Conservation (phyloP, 2,888 invertebrate genomes). For the Leucophora obtusa region DNA sequence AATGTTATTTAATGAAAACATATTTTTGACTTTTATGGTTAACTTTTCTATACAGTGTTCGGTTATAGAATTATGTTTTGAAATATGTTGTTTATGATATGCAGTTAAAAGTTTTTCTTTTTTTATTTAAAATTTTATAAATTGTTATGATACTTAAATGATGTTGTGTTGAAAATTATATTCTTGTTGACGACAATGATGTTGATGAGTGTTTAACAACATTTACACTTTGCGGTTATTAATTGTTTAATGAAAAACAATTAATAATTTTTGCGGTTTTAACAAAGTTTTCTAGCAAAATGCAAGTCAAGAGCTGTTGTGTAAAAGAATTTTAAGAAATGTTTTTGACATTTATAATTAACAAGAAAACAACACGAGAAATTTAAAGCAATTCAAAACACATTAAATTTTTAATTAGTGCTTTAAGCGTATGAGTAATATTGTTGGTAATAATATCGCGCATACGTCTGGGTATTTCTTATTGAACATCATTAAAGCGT, state of each 20-base stretch:
- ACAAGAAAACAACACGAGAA: not conserved
- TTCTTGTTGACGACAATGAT: constrained; percentile 8
- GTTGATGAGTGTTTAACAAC: constrained; percentile 9
- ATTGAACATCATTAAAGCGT: no score
- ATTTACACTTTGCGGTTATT: constrained; percentile 10
- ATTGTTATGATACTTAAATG: constrained; percentile 37
- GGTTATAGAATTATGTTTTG: not conserved
- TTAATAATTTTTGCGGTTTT: constrained; percentile 1
- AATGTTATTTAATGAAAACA: not conserved
- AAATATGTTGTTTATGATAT: not conserved
- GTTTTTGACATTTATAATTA: not conserved
- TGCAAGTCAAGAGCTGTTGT: not conserved
- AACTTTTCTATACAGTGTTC: not conserved
- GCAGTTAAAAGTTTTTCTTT: not conserved
- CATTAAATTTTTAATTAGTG: not conserved
- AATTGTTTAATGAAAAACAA: constrained; percentile 42
- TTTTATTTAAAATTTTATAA: constrained; percentile 16
- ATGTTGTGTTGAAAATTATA: not conserved
- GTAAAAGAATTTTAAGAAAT: not conserved
- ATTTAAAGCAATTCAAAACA: no score
- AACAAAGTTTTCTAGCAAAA: not conserved
- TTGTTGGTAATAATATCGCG: no score
- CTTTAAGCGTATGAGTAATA: not conserved
- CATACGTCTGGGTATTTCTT: no score
- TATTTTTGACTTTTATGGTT: not conserved